Evolutionary conservation across 2,113 vertebrate species (phyloP), one percentile per base, ranked within the genome.

Genomic region (Scomber colias): DNA sequence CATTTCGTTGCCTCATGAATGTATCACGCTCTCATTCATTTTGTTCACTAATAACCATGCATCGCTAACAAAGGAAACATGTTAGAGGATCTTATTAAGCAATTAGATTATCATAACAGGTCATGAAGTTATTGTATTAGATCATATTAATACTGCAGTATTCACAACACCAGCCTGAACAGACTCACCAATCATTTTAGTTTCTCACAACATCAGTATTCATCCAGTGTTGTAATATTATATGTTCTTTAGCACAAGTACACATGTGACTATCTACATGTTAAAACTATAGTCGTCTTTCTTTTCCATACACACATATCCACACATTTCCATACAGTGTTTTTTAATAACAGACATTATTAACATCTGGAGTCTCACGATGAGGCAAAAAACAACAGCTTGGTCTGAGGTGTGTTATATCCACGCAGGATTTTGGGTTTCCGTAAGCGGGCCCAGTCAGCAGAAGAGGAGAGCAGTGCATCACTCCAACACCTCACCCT

Each of bases 371-470:
- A 65, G 75, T 82, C 55, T 72, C 64, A 30, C 17, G 65, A 85
- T 66, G 71, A 68, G 35, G 21, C 48, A 31, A 62, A 80, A 59
- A 59, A 27, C 57, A 84, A 40, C 68, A 65, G 53, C 71, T 62
- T 51, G 68, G 79, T 85, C 89, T 93, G 88, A 91, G 91, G 83
- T 94, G 89, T 93, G 91, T 88, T 91, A 87, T 94, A 92, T 94
- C 89, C 91, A 91, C 64, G 80, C 93, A 95, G 94, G 94, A 74
- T 90, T 93, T 87, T 95, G 93, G 92, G 92, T 93, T 95, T 95
- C 94, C 94, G 92, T 94, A 95, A 95, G 84, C 85, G 94, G 93
- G 92, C 93, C 89, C 94, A 94, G 90, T 95, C 94, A 84, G 92
- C 94, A 70, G 94, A 94, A 89, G 94, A 95, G 78, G 93, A 95